Percentiles rank a stretch among this genome's conserved stretches.
Evolutionary conservation across 1,140 invertebrate genomes (phyloP).

Genomic region (Drosophila lini): DNA sequence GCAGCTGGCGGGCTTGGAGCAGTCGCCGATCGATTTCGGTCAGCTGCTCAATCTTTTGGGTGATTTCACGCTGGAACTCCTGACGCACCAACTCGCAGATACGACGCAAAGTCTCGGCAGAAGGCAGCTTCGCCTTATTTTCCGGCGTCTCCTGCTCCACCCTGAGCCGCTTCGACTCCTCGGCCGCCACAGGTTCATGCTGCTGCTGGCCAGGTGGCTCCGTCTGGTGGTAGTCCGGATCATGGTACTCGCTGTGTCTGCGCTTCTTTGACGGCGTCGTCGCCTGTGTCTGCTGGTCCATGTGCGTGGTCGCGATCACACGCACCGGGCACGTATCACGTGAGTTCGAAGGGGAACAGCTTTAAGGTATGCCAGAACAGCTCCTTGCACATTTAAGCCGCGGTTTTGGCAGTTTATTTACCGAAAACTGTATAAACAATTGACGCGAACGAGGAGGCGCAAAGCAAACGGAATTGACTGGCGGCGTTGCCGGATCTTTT

Average conservation of each 20-base stretch:
- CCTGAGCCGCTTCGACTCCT: constrained; percentile 23
- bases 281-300: constrained; percentile 60
- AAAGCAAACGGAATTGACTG: constrained; percentile 57
- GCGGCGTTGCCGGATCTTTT: constrained; percentile 12
- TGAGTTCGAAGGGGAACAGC: constrained; percentile 36
- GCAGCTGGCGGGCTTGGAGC: constrained; percentile 86
- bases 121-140: background rate
- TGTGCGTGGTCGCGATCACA: constrained; percentile 55
- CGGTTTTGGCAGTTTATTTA: constrained; percentile 37
- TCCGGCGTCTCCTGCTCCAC: constrained; percentile 12
- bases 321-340: constrained; percentile 52
- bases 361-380: constrained; percentile 30
- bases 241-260: constrained; percentile 78
- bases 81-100: constrained; percentile 65
- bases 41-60: constrained; percentile 85
- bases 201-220: background rate
- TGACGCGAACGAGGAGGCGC: constrained; percentile 59
- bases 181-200: background rate
- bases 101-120: constrained; percentile 16
- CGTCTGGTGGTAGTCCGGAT: constrained; percentile 70
- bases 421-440: constrained; percentile 43
- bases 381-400: constrained; percentile 62
- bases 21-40: constrained; percentile 87
- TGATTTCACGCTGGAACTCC: constrained; percentile 86
- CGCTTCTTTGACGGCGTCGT: constrained; percentile 68